Base-by-base conservation (phyloP, 2,888 invertebrate species). In the Koerneria pararmatus region DNA sequence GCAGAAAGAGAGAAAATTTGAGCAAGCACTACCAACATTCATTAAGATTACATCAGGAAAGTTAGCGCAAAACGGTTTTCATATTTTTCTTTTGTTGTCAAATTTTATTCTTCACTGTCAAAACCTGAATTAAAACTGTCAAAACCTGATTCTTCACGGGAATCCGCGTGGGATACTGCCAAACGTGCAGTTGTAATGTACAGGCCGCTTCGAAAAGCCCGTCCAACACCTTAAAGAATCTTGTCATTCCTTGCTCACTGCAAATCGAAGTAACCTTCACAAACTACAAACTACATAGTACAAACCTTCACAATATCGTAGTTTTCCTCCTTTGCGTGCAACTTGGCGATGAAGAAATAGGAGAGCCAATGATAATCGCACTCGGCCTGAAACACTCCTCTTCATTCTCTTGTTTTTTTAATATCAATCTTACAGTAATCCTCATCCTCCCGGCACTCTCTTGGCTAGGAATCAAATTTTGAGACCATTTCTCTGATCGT, bases 201-300 rank as follows among this genome's bases (percentile, higher is more conserved):
- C 76, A 76, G 11, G 76, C 76, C 0, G 74, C 71, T 37, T 76
- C 76, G 66, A 70, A 76, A 57, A 74, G 67, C 35, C 65, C 56
- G 34, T 76, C 76, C 0, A 74, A 67, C n/a, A 73, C 68, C 69
- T 71, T 35, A 41, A 56, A 59, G 46, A 46, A 8, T n/a, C n/a
- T n/a, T n/a, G n/a, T n/a, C n/a, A n/a, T 51, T 51, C 51, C 3
- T 15, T 6, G 5, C 27, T 27, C 3, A 24, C 2, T 2, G 11
- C 53, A 15, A 29, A 27, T 27, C 24, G 15, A 11, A n/a, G n/a
- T n/a, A n/a, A n/a, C n/a, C n/a, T n/a, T n/a, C n/a, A 46, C 11
- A 46, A n/a, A 46, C 46, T 19, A 46, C 11, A 46, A n/a, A 46
- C 19, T 19, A 46, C 11, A 15, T 19, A 46, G 19, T 46, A 46